These are phyloP conservation scores for Epizoanthus scotinus DNA, from an alignment of 92 coral and sea anemone genomes.

Conservation along the genomic window DNA sequence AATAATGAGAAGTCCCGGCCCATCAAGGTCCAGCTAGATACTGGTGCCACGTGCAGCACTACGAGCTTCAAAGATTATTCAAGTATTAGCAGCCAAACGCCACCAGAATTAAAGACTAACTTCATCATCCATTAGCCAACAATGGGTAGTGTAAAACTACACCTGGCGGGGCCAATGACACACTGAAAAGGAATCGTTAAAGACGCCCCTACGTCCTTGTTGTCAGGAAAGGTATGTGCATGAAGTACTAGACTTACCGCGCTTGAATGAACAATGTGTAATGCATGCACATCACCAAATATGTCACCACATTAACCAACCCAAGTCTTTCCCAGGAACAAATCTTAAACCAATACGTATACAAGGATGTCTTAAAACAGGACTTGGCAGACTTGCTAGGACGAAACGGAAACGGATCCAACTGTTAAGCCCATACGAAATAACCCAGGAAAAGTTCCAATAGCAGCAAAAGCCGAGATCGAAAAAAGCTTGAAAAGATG, in stretches of 20 bases:
- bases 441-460: conserved; percentile 19
- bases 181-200: conserved; percentile 50
- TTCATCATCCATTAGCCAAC: conserved; percentile 38
- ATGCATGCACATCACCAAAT: conserved; percentile 12
- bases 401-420: conserved; percentile 45
- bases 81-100: conserved; percentile 41
- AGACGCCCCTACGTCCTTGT: conserved; percentile 41
- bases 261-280: conserved; percentile 36
- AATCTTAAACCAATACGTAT: conserved; percentile 40
- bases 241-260: conserved; percentile 47
- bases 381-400: conserved; percentile 62
- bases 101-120: conserved; percentile 35
- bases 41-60: conserved; percentile 58
- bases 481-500: conserved; percentile 52
- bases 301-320: background rate
- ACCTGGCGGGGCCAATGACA: conserved; percentile 40
- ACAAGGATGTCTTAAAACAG: conserved; percentile 59
- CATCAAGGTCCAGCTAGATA: conserved; percentile 42
- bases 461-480: conserved; percentile 42
- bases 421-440: conserved; percentile 4
- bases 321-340: conserved; percentile 44
- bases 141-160: conserved; percentile 41
- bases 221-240: conserved; percentile 40
- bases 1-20: background rate
- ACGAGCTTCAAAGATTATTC: conserved; percentile 37